Percentiles rank a stretch among this genome's conserved stretches.
Evolutionary conservation across 2,797 vertebrate species (phyloP).

Genomic region (Chaetodon trifasciatus): DNA sequence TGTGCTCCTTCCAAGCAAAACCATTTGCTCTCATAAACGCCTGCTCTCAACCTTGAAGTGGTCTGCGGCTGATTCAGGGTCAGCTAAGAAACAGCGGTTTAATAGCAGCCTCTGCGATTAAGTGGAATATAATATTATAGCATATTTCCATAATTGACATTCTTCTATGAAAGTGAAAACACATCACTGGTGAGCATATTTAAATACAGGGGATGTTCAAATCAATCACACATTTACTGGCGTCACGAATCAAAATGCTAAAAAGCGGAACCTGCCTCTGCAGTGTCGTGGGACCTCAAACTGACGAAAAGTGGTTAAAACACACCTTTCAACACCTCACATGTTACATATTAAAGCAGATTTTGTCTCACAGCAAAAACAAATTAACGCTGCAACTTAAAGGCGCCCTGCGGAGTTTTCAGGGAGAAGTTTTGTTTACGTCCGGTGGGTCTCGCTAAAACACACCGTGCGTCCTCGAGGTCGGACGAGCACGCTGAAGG

Average conservation of each 20-base stretch:
- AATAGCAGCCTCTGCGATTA: constrained; percentile 28
- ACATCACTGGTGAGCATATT: neutral
- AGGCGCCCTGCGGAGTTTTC: too few species aligned
- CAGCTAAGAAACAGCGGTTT: constrained; percentile 19
- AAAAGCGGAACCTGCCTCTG: neutral
- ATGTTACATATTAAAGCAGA: constrained; percentile 12
- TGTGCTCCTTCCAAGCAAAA: constrained; percentile 34
- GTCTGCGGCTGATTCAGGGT: constrained; percentile 45
- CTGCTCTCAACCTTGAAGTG: constrained; percentile 48
- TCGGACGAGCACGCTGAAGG: neutral
- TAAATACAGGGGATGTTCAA: constrained; percentile 6
- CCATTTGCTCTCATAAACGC: constrained; percentile 28
- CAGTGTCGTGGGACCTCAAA: neutral
- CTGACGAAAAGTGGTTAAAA: neutral
- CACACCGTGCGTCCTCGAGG: neutral
- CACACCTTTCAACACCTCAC: neutral
- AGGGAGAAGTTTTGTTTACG: too few species aligned
- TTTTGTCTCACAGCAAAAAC: constrained; percentile 4
- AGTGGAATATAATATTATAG: constrained; percentile 12
- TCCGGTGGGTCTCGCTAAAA: too few species aligned
- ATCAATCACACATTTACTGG: neutral
- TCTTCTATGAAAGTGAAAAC: constrained; percentile 1
- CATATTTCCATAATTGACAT: constrained; percentile 28
- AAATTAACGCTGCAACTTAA: constrained; percentile 14
- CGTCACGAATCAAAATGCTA: neutral